Evolutionary conservation across 30 jellyfish, hydroid and myxozoan genomes (phyloP), one percentile per base, ranked within the genome.

Genomic region (Cassiopea andromeda): DNA sequence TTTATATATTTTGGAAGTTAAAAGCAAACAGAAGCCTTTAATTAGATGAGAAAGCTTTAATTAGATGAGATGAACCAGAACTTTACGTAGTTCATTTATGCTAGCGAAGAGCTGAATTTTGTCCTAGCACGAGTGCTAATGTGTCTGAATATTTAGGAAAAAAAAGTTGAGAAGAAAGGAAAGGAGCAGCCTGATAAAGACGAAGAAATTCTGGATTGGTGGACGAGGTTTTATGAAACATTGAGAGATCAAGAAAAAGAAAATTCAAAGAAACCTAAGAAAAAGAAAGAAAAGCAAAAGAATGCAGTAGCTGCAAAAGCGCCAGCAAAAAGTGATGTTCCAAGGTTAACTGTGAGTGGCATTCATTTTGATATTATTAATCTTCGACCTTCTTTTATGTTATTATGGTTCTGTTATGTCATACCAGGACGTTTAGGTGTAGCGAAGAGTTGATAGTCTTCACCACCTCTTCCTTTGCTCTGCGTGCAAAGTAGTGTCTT

Each of bases 141-240:
- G 64, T 50, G 64, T 50, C 9, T 2, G 64, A 50, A 66, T 7
- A 60, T 81, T 66, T 46, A 70, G 76, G 57, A 80, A n/a, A 78
- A 57, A 19, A 70, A 16, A 67, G 72, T 74, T 59, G 69, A 66
- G 70, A 75, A 85, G 88, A 90, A 77, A 86, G 87, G 87, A 82
- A 86, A 91, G 18, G 93, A 90, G 15, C 89, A 73, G 27, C 85
- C 91, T 1, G 94, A 74, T 9, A 91, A 82, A 67, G 97, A 84
- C n/a, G 97, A 90, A 77, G 98, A 94, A 69, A 76, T 94, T 17
- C 73, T 90, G 73, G 98, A 94, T 80, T 94, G 98, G 98, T 94
- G 98, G 98, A 94, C 98, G 67, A 83, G 98, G 67, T 94, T 94
- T 80, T 94, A 94, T 78, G 98, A 94, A 59, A 94, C 98, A n/a